Conservation (phyloP, 2,797 vertebrate genomes). For the Ibycter americanus region DNA sequence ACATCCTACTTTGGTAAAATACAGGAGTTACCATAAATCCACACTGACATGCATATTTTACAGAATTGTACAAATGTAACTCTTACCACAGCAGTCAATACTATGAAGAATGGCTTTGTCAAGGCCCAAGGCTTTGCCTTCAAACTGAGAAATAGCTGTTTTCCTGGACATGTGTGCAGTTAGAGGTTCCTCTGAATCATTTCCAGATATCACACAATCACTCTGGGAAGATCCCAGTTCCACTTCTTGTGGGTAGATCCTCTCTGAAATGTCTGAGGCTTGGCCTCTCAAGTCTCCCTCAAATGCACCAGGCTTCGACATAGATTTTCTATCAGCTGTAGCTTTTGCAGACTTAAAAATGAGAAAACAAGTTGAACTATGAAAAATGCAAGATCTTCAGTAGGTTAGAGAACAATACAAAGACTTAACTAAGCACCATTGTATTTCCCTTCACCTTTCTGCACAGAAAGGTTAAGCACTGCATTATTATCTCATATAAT, state of each 20-base stretch:
- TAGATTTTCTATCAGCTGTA: conserved; percentile 86
- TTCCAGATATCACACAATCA: conserved; percentile 85
- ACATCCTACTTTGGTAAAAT: neutral
- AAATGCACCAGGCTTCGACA: conserved; percentile 83
- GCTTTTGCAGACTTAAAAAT: conserved; percentile 89
- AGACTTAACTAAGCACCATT: neutral
- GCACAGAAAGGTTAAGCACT: neutral
- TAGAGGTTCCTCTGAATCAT: conserved; percentile 87
- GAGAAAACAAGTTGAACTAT: conserved; percentile 1
- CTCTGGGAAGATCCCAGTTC: conserved; percentile 86
- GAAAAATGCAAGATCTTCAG: neutral
- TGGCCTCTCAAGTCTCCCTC: conserved; percentile 88
- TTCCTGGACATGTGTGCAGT: conserved; percentile 89
- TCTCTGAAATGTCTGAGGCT: conserved; percentile 80
- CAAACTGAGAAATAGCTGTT: conserved; percentile 90
- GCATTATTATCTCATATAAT: neutral
- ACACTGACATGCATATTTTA: neutral
- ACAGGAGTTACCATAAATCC: neutral
- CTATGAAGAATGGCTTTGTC: conserved; percentile 98
- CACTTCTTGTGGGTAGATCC: conserved; percentile 84
- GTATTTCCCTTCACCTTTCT: neutral
- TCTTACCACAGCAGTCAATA: conserved; percentile 98
- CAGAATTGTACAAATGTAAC: neutral
- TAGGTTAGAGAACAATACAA: neutral
- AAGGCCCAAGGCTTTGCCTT: conserved; percentile 95